phyloP scores from a whole-genome alignment of 2,113 vertebrate species.

The Ariopsis seemanni region DNA sequence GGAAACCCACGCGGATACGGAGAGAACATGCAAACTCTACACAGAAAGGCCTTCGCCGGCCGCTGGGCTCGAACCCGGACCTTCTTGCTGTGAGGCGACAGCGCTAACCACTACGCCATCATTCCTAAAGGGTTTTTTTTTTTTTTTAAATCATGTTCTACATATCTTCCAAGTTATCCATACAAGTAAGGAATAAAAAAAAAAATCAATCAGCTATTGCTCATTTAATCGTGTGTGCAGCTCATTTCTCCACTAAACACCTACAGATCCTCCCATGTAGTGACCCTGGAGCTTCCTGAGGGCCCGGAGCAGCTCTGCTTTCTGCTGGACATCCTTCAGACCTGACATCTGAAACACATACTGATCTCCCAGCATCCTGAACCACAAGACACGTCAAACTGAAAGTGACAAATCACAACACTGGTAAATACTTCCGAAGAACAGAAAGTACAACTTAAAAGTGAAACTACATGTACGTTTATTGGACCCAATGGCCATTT shows the following conservation, averaged over 20 bases:
- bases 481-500: background rate
- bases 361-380: slow-evolving; percentile 60
- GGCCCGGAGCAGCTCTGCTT: slow-evolving; percentile 64
- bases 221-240: background rate
- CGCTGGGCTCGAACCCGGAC: too few species aligned
- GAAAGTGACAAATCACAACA: background rate
- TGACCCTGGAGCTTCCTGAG: slow-evolving; percentile 68
- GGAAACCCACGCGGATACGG: too few species aligned
- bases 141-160: background rate
- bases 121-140: background rate
- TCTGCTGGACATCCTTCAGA: slow-evolving; percentile 63
- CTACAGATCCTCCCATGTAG: slow-evolving; percentile 75
- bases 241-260: slow-evolving; percentile 46
- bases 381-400: background rate
- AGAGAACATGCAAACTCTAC: too few species aligned
- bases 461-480: background rate
- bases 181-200: background rate
- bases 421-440: background rate
- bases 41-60: too few species aligned
- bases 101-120: too few species aligned
- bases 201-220: background rate
- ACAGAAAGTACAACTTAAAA: background rate
- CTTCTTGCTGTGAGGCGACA: too few species aligned
- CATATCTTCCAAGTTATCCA: background rate
- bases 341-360: slow-evolving; percentile 76